Base-by-base conservation (phyloP, 1,140 invertebrate genomes). In the Brachionus calyciflorus region DNA sequence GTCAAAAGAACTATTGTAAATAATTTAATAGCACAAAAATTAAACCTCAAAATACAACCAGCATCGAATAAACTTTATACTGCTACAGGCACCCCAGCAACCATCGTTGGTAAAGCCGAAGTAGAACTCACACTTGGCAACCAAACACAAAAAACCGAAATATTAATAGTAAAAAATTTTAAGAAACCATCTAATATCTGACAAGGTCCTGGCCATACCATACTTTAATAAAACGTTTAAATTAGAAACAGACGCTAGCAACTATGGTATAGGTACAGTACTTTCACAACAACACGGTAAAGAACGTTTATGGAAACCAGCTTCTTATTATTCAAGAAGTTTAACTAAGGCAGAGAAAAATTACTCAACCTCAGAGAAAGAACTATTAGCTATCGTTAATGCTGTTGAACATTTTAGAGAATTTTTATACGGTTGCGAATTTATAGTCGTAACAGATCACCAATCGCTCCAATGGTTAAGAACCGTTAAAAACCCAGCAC, bases 401-500 rank as follows among this genome's bases (percentile, higher is more conserved):
- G 82, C 82, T 0, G 79, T 88, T 1, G 77, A 85, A 53, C 80
- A 87, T 40, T 88, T 87, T 77, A 57, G 83, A 77, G 77, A 82
- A 24, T 88, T 87, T 80, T 78, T 89, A 2, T 84, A 84, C 73
- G 85, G 84, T 19, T 81, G 65, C 37, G 81, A 85, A 55, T 89
- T 88, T 78, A 84, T 78, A 24, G 81, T 89, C 0, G 68, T 84
- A 10, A 88, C 86, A 1, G 86, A 89, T 78, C 85, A 89, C 78
- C 80, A 81, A 79, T 83, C 86, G 0, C 77, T 88, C 37, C 77
- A 81, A 10, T 48, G 44, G 17, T 79, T 88, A 3, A 78, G 81
- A 21, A 80, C 81, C 3, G 79, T 86, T 2, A 84, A 82, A 78
- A 82, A 86, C 65, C 80, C 84, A 1, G 80, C 77, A n/a, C n/a